A percentile compares a stretch with the other conserved stretches of the same genome.
These are phyloP conservation scores for Pentamera pediparva DNA, from an alignment of 53 echinoderm and acorn worm species.

Conservation along the genomic window DNA sequence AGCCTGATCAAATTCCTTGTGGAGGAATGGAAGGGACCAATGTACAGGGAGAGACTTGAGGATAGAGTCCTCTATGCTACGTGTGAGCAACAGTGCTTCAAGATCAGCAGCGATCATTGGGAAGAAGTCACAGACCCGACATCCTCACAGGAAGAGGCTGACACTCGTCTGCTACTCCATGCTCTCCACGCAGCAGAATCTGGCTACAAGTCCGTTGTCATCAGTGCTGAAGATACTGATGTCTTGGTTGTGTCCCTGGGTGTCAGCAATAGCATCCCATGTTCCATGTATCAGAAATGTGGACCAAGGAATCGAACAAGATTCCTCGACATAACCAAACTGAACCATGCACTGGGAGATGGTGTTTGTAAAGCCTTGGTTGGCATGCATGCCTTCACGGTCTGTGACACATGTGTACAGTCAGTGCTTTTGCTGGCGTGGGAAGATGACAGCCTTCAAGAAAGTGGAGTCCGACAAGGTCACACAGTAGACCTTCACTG, in stretches of 20 bases:
- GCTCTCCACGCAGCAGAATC: background rate
- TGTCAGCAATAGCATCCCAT: background rate
- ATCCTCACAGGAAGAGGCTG: constrained; percentile 40
- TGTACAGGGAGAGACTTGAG: background rate
- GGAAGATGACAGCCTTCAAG: constrained; percentile 39
- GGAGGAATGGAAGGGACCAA: background rate
- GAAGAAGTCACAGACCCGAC: constrained; percentile 5
- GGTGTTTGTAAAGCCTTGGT: constrained; percentile 26
- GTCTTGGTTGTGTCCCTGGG: constrained; percentile 20
- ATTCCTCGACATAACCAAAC: constrained; percentile 33
- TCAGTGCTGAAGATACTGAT: constrained; percentile 18
- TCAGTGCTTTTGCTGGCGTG: constrained; percentile 49
- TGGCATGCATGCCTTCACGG: constrained; percentile 38
- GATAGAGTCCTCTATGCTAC: constrained; percentile 17
- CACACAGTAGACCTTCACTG: constrained; percentile 17
- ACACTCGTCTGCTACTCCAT: constrained; percentile 43
- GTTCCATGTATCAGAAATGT: constrained; percentile 21
- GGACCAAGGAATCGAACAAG: constrained; percentile 27
- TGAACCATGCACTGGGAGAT: constrained; percentile 1
- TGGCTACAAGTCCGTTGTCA: background rate
- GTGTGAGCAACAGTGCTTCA: constrained; percentile 7
- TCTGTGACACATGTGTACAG: constrained; percentile 46
- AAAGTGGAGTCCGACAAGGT: background rate
- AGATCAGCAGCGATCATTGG: background rate
- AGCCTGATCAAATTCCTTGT: constrained; percentile 8